A percentile compares a stretch with the other conserved stretches of the same genome.
Conservation (phyloP, 2,113 vertebrate genomes). For the Myotis yumanensis region DNA sequence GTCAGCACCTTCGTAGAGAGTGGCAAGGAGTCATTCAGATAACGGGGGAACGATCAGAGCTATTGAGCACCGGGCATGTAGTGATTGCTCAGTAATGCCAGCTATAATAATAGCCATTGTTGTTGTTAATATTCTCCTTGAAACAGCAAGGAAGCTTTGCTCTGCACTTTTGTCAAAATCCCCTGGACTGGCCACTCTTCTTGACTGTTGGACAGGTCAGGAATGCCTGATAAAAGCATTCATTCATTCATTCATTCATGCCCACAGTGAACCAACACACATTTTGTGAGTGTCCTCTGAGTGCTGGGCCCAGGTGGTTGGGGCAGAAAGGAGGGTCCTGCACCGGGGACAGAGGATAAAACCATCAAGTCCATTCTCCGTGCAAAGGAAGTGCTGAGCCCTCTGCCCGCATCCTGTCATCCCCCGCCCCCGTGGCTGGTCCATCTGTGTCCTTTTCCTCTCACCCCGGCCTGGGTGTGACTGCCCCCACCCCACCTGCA, state of each 20-base stretch:
- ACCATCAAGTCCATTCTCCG: background rate
- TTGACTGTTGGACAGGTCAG: background rate
- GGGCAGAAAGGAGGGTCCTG: background rate
- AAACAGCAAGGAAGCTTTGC: background rate
- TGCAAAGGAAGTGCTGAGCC: background rate
- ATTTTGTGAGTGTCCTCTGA: background rate
- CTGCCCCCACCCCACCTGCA: background rate
- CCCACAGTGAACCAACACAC: background rate
- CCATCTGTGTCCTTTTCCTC: constrained; percentile 59
- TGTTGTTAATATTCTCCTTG: background rate
- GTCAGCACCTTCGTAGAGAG: accelerated
- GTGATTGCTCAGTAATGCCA: background rate
- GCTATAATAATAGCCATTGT: background rate
- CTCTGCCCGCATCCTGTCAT: background rate
- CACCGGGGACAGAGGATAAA: background rate
- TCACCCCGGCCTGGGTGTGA: background rate
- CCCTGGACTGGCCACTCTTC: background rate
- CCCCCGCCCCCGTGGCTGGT: background rate
- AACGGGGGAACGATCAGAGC: background rate
- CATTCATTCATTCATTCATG: background rate
- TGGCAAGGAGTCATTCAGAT: background rate
- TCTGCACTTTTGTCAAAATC: background rate
- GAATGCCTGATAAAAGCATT: background rate
- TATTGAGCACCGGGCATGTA: accelerated
- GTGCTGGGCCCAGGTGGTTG: background rate